Conservation (phyloP, 2,113 vertebrate genomes). For the Motacilla tschutschensis region DNA sequence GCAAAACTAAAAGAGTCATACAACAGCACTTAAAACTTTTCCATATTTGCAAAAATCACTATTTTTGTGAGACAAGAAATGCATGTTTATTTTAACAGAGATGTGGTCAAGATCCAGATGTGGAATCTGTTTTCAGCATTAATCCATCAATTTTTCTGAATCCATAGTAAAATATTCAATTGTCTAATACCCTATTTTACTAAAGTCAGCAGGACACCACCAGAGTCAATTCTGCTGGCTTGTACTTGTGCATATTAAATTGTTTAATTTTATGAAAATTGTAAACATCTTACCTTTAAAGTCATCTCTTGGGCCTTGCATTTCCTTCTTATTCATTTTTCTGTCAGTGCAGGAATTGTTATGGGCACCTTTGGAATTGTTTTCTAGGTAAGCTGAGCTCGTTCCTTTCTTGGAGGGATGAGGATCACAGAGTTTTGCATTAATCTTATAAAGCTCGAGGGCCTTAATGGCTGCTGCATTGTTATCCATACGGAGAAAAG, state of each 20-base stretch:
- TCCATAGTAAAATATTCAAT: neutral
- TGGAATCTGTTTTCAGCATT: neutral
- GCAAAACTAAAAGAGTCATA: neutral
- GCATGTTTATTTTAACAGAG: neutral
- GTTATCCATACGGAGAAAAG: conserved; percentile 94
- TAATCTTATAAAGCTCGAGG: conserved; percentile 96
- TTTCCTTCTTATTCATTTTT: conserved; percentile 86
- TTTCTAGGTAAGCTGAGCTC: conserved; percentile 88
- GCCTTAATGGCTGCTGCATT: conserved; percentile 96
- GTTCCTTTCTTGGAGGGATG: conserved; percentile 97
- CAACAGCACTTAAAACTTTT: neutral
- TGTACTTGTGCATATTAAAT: neutral
- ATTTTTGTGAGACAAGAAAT: neutral
- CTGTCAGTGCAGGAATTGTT: conserved; percentile 81
- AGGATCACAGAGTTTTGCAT: conserved; percentile 97
- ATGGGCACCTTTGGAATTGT: conserved; percentile 82
- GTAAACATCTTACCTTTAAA: conserved; percentile 84
- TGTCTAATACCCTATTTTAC: neutral
- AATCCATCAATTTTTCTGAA: neutral
- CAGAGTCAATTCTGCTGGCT: neutral
- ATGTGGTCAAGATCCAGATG: neutral
- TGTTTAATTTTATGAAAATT: neutral
- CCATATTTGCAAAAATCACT: neutral
- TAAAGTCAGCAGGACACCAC: neutral
- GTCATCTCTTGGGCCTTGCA: conserved; percentile 81